These are phyloP conservation scores for Brachynemurus nebulosus DNA, from an alignment of 2,888 invertebrate genomes.

Conservation along the genomic window DNA sequence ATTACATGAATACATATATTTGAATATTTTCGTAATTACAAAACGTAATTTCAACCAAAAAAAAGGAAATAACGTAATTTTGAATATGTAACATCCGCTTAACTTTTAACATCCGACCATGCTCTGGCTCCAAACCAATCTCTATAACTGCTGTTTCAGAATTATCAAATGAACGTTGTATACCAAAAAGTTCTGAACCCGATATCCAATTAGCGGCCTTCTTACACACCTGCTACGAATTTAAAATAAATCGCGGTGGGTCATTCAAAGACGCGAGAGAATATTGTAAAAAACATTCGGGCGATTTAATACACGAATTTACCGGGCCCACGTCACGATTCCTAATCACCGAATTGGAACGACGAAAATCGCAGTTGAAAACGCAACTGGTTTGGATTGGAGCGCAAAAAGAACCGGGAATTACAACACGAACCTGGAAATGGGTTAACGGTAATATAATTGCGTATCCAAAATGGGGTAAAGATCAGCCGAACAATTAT, in stretches of 20 bases:
- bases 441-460: constrained; percentile 81
- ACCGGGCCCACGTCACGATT: constrained; percentile 44
- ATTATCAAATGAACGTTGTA: constrained; percentile 74
- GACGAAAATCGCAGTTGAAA: constrained; percentile 62
- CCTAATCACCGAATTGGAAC: constrained; percentile 64
- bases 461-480: constrained; percentile 74
- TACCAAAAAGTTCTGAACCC: constrained; percentile 56
- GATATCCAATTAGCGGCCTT: constrained; percentile 73
- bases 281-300: constrained; percentile 50
- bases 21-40: no score
- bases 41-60: no score
- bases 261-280: constrained; percentile 68
- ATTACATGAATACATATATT: no score
- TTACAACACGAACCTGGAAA: constrained; percentile 73
- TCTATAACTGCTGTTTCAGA: constrained; percentile 46
- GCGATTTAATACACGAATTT: constrained; percentile 57
- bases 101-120: no score
- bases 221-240: constrained; percentile 78
- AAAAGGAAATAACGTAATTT: no score
- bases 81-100: no score
- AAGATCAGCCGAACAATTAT: constrained; percentile 90
- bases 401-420: constrained; percentile 73
- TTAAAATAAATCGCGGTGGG: constrained; percentile 66
- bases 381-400: constrained; percentile 87
- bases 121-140: no score